A percentile compares a stretch with the other conserved stretches of the same genome.
Conservation (phyloP, 2,113 vertebrate species). For the Macaca mulatta region DNA sequence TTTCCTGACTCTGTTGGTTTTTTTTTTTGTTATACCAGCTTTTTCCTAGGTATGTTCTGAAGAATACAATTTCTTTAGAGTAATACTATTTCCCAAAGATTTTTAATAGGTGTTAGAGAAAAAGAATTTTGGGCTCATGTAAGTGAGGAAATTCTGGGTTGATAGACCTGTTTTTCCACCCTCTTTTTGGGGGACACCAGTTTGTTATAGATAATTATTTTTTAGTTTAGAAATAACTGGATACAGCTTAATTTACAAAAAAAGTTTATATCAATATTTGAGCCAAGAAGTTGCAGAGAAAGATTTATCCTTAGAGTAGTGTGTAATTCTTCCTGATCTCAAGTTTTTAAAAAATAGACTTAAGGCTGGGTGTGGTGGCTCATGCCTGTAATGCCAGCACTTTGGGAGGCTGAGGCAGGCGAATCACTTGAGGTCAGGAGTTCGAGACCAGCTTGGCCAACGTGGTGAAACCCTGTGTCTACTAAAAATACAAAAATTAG, state of each 20-base stretch:
- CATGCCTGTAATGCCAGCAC: too few species aligned
- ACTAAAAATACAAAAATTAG: too few species aligned
- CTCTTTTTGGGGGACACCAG: neutral
- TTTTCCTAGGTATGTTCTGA: slow-evolving; percentile 1
- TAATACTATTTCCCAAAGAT: neutral
- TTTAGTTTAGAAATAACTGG: slow-evolving; percentile 39
- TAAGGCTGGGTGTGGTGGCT: neutral
- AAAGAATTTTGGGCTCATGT: neutral
- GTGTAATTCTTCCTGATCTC: slow-evolving; percentile 20
- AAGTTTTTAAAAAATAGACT: neutral
- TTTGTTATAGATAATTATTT: slow-evolving; percentile 25
- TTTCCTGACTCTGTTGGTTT: neutral
- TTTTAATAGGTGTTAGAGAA: slow-evolving; percentile 1
- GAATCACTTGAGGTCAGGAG: too few species aligned
- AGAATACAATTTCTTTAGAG: neutral
- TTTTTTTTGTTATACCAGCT: neutral
- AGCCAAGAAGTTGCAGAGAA: neutral
- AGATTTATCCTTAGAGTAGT: neutral
- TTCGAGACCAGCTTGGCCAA: too few species aligned
- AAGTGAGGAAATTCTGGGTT: neutral
- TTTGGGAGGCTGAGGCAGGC: too few species aligned
- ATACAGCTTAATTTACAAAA: slow-evolving; percentile 16
- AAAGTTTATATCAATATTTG: neutral
- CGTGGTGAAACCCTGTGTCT: too few species aligned
- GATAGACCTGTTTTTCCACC: neutral